Base-by-base conservation (phyloP, 2,113 vertebrate genomes). In the Mixornis gularis region DNA sequence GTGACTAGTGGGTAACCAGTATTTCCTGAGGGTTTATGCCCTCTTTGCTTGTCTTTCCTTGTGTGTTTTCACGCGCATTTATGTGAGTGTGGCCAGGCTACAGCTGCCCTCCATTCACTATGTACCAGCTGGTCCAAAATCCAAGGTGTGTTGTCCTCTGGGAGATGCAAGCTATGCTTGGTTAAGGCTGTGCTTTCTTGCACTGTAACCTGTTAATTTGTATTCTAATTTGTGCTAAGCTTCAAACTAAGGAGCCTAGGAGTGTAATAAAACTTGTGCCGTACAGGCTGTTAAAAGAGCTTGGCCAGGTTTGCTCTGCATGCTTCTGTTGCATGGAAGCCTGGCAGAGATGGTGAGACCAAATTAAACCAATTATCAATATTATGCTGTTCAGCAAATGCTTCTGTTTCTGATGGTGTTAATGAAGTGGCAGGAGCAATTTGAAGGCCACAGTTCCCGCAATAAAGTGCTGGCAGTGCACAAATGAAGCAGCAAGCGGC, bases 361-460 rank as follows among this genome's bases (percentile, higher is more conserved):
- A 73, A 70, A 93, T 94, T 65, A 92, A 94, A 72, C 32, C 55
- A 77, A 34, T 91, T 85, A 76, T 85, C 70, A 77, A 18, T 66
- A 85, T 70, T n/a, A 32, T 5, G 38, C 56, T 51, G 70, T 73
- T 92, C 74, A 85, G 84, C 64, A 92, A 95, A 94, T 48, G 30
- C 69, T 91, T 83, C 81, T 91, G 76, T 90, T 91, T 79, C 82
- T 13, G n/a, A 24, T 5, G 9, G 59, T 17, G 40, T 51, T 73
- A 60, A 82, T 68, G 41, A 62, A 84, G 80, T 41, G 58, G 52
- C 62, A 81, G 79, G 60, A 79, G 55, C 58, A 55, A 85, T 81
- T 51, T 66, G 62, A 63, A 69, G 80, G 59, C 60, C 0, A 0
- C 58, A 46, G 68, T 43, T 63, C 26, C 56, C 0, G 1, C 62